Evolutionary conservation across 2,113 vertebrate genomes (phyloP).

Genomic region (Hippocampus zosterae): DNA sequence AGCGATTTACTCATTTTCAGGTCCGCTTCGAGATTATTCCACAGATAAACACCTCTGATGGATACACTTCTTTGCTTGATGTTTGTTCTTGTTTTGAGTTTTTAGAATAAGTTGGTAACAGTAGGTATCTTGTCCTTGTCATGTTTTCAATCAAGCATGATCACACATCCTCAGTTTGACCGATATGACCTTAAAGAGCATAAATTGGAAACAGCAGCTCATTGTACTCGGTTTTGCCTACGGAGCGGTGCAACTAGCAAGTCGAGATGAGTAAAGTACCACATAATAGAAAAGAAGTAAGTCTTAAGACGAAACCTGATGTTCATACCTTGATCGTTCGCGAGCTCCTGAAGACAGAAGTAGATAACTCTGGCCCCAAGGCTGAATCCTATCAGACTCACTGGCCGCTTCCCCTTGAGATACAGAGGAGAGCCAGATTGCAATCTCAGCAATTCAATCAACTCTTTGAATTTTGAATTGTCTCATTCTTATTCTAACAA

Average conservation of each 20-base stretch:
- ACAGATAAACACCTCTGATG: too few species aligned
- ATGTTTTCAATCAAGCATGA: too few species aligned
- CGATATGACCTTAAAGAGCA: too few species aligned
- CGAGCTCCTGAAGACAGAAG: constrained; percentile 93
- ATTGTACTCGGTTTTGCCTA: not conserved
- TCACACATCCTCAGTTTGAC: too few species aligned
- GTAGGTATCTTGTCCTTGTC: too few species aligned
- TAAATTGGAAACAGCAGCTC: not conserved
- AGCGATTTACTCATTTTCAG: too few species aligned
- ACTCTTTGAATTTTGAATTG: not conserved
- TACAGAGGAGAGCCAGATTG: constrained; percentile 6
- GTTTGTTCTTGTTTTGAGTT: too few species aligned
- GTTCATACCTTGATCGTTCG: constrained; percentile 83
- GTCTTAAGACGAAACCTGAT: not conserved
- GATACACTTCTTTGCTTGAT: too few species aligned
- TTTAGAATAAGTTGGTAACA: too few species aligned
- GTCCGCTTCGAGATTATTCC: too few species aligned
- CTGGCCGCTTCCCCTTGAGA: constrained; percentile 85
- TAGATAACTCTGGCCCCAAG: constrained; percentile 96
- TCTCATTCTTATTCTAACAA: not conserved
- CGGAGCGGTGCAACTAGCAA: not conserved
- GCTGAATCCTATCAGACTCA: constrained; percentile 93
- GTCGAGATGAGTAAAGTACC: not conserved
- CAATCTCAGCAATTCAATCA: not conserved
- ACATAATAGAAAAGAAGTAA: not conserved